Evolutionary conservation across 2,113 vertebrate genomes (phyloP).

Genomic region (Campylomormyrus tamandua): DNA sequence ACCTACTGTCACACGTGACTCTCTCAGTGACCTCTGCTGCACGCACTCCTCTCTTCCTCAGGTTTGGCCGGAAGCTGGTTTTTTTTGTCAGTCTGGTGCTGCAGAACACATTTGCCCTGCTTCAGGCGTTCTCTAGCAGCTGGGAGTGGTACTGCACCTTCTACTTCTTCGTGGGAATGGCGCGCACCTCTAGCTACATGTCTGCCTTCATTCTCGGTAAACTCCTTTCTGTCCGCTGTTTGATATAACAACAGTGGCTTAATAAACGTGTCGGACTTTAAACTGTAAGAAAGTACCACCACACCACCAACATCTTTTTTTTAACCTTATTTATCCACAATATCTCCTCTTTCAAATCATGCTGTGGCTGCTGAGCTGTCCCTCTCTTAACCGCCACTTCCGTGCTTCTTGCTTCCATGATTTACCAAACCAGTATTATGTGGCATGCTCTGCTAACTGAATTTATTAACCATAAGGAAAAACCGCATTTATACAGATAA

Average conservation of each 20-base stretch:
- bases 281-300: constrained; percentile 14
- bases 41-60: not conserved
- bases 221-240: not conserved
- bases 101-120: constrained; percentile 23
- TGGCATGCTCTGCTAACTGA: not conserved
- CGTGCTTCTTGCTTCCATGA: not conserved
- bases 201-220: constrained; percentile 29
- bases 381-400: not conserved
- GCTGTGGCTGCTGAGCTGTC: not conserved
- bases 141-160: constrained; percentile 33
- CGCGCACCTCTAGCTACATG: constrained; percentile 25
- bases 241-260: not conserved
- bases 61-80: constrained; percentile 26
- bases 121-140: constrained; percentile 21
- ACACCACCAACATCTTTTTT: not conserved
- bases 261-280: constrained; percentile 10
- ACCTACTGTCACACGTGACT: not conserved
- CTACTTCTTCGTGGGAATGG: constrained; percentile 28
- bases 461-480: not conserved
- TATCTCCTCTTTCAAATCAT: no score
- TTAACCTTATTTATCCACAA: no score
- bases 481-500: not conserved
- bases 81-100: constrained; percentile 24
- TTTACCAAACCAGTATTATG: not conserved
- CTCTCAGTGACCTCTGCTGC: not conserved